These are phyloP conservation scores for Bungarus multicinctus DNA, from an alignment of 2,113 vertebrate genomes.

Conservation along the genomic window DNA sequence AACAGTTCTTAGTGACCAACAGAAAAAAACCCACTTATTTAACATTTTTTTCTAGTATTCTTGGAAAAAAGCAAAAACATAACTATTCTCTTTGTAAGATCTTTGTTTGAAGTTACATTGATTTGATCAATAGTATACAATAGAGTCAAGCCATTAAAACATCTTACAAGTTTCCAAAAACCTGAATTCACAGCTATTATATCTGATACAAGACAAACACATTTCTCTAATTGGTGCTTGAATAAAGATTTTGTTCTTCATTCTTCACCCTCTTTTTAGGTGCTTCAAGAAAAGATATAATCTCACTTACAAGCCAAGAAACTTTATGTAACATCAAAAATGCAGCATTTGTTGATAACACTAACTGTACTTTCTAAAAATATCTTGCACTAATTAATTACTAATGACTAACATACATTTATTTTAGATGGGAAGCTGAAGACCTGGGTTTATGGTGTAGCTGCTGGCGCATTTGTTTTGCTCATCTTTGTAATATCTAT, in stretches of 20 bases:
- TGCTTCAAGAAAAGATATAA: neutral
- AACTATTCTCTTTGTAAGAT: neutral
- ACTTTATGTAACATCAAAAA: neutral
- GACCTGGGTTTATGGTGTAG: slow-evolving; percentile 98
- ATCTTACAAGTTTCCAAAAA: neutral
- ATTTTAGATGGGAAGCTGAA: slow-evolving; percentile 95
- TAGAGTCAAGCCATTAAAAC: neutral
- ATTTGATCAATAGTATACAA: neutral
- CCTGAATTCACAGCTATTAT: neutral
- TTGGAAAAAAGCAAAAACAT: neutral
- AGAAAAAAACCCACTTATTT: neutral
- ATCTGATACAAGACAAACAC: neutral
- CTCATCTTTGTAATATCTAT: slow-evolving; percentile 98
- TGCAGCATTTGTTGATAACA: neutral
- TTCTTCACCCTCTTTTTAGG: neutral
- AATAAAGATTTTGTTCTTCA: slow-evolving; percentile 3
- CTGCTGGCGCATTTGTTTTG: slow-evolving; percentile 93
- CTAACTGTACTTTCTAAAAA: neutral
- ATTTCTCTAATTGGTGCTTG: neutral
- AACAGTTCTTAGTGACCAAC: neutral
- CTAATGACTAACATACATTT: slow-evolving; percentile 72
- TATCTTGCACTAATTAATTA: slow-evolving; percentile 57
- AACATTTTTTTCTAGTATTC: neutral
- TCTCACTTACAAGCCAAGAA: neutral
- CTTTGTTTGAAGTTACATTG: neutral